phyloP scores from a whole-genome alignment of 2,888 invertebrate species.

The Desoria tigrina region DNA sequence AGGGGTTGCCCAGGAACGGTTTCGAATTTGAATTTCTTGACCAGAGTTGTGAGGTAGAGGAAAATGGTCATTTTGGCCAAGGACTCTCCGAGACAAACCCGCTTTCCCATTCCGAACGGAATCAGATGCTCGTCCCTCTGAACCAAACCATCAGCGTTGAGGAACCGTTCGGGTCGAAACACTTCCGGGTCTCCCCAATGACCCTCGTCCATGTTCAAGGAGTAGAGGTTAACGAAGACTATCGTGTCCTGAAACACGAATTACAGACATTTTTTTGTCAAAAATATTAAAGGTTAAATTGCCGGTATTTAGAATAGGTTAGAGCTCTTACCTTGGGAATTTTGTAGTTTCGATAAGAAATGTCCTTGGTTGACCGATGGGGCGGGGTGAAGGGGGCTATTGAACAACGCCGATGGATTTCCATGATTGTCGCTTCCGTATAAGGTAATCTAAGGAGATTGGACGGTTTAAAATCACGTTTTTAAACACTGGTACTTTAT shows the following conservation, averaged over 20 bases:
- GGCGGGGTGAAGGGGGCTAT: conserved; percentile 24
- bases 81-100: conserved; percentile 67
- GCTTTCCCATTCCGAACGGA: conserved; percentile 59
- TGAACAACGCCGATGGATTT: conserved; percentile 18
- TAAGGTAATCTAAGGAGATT: conserved; percentile 29
- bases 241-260: conserved; percentile 21
- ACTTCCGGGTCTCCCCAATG: conserved; percentile 29
- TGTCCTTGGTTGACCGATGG: conserved; percentile 13
- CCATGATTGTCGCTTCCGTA: conserved; percentile 25
- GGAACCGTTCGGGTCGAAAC: conserved; percentile 34
- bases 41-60: conserved; percentile 63
- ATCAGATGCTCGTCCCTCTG: conserved; percentile 4
- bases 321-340: conserved; percentile 25
- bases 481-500: neutral
- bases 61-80: conserved; percentile 66
- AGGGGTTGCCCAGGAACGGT: conserved; percentile 58
- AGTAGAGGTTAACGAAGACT: conserved; percentile 23
- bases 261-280: neutral
- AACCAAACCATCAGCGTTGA: conserved; percentile 17
- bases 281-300: too few species aligned
- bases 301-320: neutral
- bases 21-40: conserved; percentile 63
- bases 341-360: conserved; percentile 21
- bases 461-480: neutral
- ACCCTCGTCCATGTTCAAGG: conserved; percentile 7